These are phyloP conservation scores for Rhynchotus rufescens DNA, from an alignment of 2,797 vertebrate species.

Conservation along the genomic window DNA sequence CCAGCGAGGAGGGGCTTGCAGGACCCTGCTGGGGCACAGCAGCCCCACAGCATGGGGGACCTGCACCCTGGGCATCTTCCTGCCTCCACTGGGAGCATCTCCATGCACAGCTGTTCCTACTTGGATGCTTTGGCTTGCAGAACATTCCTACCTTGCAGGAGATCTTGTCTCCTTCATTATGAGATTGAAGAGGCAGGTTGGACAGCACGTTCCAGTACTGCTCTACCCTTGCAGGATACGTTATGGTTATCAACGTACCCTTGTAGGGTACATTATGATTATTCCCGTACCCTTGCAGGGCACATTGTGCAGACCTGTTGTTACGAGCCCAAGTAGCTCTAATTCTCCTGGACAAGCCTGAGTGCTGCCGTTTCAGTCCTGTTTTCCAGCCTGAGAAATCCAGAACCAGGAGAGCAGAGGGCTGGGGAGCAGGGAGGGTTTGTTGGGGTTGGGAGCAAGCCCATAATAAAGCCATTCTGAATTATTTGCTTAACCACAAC, in stretches of 20 bases:
- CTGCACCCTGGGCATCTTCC: background rate
- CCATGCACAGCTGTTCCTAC: background rate
- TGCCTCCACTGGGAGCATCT: background rate
- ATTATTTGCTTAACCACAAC: background rate
- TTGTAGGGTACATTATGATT: too few species aligned
- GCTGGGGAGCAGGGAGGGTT: background rate
- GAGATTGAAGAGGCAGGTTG: background rate
- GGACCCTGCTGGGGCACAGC: background rate
- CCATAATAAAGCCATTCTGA: background rate
- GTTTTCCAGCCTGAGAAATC: background rate
- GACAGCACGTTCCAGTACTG: background rate
- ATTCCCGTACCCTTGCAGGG: too few species aligned
- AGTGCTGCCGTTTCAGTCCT: background rate
- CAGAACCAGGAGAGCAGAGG: background rate
- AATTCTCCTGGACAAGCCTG: background rate
- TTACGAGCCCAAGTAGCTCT: background rate
- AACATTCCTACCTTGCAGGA: background rate
- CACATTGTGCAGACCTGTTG: background rate
- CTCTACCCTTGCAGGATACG: background rate
- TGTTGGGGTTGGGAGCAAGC: background rate
- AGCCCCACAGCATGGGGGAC: background rate
- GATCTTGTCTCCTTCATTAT: background rate
- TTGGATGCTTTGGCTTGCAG: background rate
- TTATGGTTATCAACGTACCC: too few species aligned
- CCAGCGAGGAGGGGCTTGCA: background rate